These are phyloP conservation scores for Gerris lacustris DNA, from an alignment of 2,888 invertebrate genomes.

Conservation along the genomic window DNA sequence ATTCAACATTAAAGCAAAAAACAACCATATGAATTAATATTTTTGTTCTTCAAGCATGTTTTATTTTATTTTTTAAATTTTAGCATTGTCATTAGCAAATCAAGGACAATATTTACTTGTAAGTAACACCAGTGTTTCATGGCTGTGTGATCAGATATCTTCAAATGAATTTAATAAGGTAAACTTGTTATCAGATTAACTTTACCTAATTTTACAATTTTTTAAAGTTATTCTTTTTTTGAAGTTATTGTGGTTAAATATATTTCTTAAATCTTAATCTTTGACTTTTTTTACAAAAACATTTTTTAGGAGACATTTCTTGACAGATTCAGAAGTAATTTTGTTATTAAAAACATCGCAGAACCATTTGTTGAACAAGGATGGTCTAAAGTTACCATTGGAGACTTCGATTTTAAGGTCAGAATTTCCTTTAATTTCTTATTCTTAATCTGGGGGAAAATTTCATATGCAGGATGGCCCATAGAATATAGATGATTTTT, in stretches of 20 bases:
- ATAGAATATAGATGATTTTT: too few species aligned
- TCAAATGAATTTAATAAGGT: slow-evolving; percentile 40
- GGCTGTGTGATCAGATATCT: slow-evolving; percentile 50
- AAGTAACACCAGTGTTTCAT: slow-evolving; percentile 61
- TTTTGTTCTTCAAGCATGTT: too few species aligned
- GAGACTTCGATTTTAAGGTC: slow-evolving; percentile 53
- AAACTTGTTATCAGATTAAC: neutral
- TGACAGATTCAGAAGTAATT: slow-evolving; percentile 79
- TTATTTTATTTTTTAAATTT: slow-evolving; percentile 24
- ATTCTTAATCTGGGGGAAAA: neutral
- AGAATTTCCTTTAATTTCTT: slow-evolving; percentile 20
- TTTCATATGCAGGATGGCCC: too few species aligned
- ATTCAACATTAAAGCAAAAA: too few species aligned
- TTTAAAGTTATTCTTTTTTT: too few species aligned
- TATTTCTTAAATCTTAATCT: too few species aligned
- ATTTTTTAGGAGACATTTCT: slow-evolving; percentile 46
- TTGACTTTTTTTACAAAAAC: too few species aligned
- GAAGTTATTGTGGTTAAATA: too few species aligned
- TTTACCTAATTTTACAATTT: too few species aligned
- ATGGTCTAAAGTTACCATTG: slow-evolving; percentile 55
- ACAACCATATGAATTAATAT: too few species aligned
- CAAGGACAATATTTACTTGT: slow-evolving; percentile 77
- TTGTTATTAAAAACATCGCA: slow-evolving; percentile 58
- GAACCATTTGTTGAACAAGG: slow-evolving; percentile 64
- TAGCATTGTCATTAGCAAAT: slow-evolving; percentile 55